These are phyloP conservation scores for Anguilla megastoma DNA, from an alignment of 2,797 vertebrate genomes.

Conservation along the genomic window DNA sequence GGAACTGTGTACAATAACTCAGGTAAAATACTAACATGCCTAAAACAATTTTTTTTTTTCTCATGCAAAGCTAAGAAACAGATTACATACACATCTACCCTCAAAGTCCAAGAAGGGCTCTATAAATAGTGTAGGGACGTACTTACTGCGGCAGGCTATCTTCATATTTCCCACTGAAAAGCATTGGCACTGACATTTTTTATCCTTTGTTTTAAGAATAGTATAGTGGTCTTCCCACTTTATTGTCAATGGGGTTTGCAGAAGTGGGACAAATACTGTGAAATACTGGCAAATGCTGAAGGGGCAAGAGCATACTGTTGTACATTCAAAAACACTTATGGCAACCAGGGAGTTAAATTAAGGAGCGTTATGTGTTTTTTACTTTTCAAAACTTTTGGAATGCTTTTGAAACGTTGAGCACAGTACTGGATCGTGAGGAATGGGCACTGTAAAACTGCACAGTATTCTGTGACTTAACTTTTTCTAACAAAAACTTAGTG, in stretches of 20 bases:
- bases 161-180: constrained; percentile 67
- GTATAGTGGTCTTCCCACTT: constrained; percentile 45
- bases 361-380: constrained; percentile 66
- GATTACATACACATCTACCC: constrained; percentile 43
- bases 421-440: constrained; percentile 57
- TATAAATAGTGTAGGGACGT: constrained; percentile 59
- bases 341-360: constrained; percentile 56
- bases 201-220: constrained; percentile 48
- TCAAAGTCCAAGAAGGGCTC: constrained; percentile 57
- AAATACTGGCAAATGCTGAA: neutral
- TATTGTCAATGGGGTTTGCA: constrained; percentile 44
- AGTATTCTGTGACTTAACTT: neutral
- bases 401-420: constrained; percentile 77
- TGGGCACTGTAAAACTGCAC: constrained; percentile 39
- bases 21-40: constrained; percentile 28
- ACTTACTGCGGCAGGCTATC: constrained; percentile 71
- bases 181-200: constrained; percentile 39
- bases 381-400: constrained; percentile 65
- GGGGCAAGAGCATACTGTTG: constrained; percentile 31
- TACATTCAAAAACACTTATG: constrained; percentile 44
- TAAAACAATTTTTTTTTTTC: neutral
- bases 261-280: constrained; percentile 40
- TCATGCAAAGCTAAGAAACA: constrained; percentile 33
- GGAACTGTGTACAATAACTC: neutral
- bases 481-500: neutral